phyloP scores from a whole-genome alignment of 2,888 invertebrate genomes.

The Sthenelais limicola region DNA sequence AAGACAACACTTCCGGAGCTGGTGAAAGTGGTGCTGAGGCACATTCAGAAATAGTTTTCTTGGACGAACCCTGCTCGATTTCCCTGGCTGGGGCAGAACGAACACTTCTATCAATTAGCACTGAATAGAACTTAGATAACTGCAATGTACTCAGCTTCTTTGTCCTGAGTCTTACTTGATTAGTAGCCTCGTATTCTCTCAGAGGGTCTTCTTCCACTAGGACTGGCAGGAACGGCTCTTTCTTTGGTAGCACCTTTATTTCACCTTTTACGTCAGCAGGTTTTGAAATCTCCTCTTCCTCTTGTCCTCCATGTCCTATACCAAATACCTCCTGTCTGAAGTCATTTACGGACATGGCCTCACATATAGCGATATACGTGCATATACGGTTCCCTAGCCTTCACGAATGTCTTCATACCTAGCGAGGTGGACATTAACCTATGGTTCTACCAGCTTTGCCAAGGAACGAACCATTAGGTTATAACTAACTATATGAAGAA shows the following conservation, averaged over 20 bases:
- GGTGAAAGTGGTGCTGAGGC: slow-evolving; percentile 15
- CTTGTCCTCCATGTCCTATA: no score
- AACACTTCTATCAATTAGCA: slow-evolving; percentile 9
- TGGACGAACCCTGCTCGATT: not conserved
- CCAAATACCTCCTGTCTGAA: no score
- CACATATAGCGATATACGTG: no score
- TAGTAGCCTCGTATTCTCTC: not conserved
- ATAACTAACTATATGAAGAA: no score
- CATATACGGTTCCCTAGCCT: no score
- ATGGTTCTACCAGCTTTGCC: no score
- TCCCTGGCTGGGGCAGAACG: slow-evolving; percentile 14
- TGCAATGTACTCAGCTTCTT: slow-evolving; percentile 1
- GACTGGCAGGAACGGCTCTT: slow-evolving; percentile 15
- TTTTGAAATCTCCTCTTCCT: no score
- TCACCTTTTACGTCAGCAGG: not conserved
- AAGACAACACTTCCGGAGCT: not conserved
- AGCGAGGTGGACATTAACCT: no score
- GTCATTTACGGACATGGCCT: no score
- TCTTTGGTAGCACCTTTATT: not conserved
- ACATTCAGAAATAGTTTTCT: slow-evolving; percentile 1
- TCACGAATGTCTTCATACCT: no score
- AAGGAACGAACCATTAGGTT: no score
- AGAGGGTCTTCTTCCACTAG: not conserved
- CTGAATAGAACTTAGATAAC: slow-evolving; percentile 14
- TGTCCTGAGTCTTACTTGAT: not conserved